A percentile compares a stretch with the other conserved stretches of the same genome.
phyloP scores from a whole-genome alignment of 2,113 vertebrate genomes.

The Gasterosteus aculeatus region DNA sequence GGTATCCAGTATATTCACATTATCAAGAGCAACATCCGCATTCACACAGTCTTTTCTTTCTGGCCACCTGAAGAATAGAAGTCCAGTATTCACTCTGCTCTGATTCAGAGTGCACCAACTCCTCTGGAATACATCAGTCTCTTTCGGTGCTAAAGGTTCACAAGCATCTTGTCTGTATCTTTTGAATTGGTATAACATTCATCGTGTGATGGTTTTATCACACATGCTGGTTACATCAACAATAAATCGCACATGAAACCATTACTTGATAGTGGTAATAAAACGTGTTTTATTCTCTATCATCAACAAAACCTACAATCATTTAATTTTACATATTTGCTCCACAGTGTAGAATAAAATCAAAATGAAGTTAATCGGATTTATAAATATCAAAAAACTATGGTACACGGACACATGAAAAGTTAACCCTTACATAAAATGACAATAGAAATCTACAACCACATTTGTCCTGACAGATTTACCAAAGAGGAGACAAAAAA shows the following conservation, averaged over 20 bases:
- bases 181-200: neutral
- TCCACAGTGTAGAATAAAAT: slow-evolving; percentile 35
- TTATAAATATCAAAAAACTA: slow-evolving; percentile 37
- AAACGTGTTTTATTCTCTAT: slow-evolving; percentile 52
- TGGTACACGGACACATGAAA: slow-evolving; percentile 20
- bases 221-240: neutral
- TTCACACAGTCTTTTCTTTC: too few species aligned
- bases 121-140: too few species aligned
- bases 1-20: too few species aligned
- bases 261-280: slow-evolving; percentile 24
- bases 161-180: too few species aligned
- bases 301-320: slow-evolving; percentile 45
- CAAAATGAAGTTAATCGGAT: neutral
- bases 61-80: too few species aligned
- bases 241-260: neutral
- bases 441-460: neutral
- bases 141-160: too few species aligned
- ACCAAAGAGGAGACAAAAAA: neutral
- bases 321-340: slow-evolving; percentile 43
- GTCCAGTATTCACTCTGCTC: too few species aligned
- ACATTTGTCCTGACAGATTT: neutral
- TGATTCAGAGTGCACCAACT: too few species aligned
- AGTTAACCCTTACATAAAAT: slow-evolving; percentile 6
- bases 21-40: too few species aligned
- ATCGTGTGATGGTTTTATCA: neutral